phyloP scores from a whole-genome alignment of 2,113 vertebrate genomes.

The Chaetodon trifascialis region DNA sequence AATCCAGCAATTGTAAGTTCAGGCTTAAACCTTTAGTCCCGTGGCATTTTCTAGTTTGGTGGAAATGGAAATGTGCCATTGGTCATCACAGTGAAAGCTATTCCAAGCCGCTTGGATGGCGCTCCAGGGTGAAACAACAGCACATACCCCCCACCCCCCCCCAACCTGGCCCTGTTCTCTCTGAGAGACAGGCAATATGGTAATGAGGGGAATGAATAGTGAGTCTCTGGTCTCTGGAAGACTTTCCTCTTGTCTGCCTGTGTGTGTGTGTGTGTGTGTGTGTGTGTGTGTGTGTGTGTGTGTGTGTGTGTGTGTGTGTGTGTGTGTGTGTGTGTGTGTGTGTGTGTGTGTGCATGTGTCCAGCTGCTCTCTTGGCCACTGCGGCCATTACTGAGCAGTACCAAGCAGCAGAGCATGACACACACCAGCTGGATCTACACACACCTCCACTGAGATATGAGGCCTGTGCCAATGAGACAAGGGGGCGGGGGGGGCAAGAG shows the following conservation, averaged over 20 bases:
- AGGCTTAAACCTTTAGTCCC: constrained; percentile 63
- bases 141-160: constrained; percentile 18
- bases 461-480: constrained; percentile 71
- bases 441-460: constrained; percentile 71
- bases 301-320: constrained; percentile 20
- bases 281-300: constrained; percentile 34
- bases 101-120: constrained; percentile 66
- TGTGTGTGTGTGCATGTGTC: constrained; percentile 51
- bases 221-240: constrained; percentile 69
- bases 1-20: constrained; percentile 66
- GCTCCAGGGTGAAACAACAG: constrained; percentile 71
- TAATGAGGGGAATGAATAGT: constrained; percentile 74
- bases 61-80: constrained; percentile 73
- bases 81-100: constrained; percentile 73
- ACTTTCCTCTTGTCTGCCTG: constrained; percentile 42
- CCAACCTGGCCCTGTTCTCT: constrained; percentile 55
- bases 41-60: constrained; percentile 74
- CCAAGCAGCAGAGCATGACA: constrained; percentile 78
- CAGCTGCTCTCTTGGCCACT: constrained; percentile 79
- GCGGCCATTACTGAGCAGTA: constrained; percentile 75
- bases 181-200: constrained; percentile 71
- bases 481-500: constrained; percentile 27
- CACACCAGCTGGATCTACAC: constrained; percentile 79
- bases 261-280: constrained; percentile 16
- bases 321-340: constrained; percentile 33